These are phyloP conservation scores for Mactra quadrangularis DNA, from an alignment of 1,140 invertebrate species.

Conservation along the genomic window DNA sequence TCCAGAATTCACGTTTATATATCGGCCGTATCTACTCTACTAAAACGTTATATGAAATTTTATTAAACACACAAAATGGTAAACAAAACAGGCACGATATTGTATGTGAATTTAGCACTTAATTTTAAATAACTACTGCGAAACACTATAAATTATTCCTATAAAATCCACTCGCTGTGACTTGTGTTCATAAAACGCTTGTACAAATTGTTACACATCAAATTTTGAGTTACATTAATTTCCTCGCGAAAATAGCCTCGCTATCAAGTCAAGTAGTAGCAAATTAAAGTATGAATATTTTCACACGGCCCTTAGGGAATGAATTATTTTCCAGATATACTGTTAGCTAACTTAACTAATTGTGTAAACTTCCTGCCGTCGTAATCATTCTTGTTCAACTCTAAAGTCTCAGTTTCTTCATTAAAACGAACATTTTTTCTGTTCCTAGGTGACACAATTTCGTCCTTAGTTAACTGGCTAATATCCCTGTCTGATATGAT, in stretches of 20 bases:
- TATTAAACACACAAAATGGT: no score
- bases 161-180: no score
- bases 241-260: background rate
- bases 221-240: no score
- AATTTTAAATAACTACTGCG: no score
- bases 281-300: background rate
- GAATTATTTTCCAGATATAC: background rate
- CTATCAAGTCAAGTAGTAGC: background rate
- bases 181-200: no score
- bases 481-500: background rate
- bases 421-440: conserved; percentile 19
- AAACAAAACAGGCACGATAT: no score
- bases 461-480: conserved; percentile 9
- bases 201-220: no score
- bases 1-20: no score
- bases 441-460: conserved; percentile 13
- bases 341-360: background rate
- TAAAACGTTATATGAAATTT: no score
- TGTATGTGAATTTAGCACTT: no score
- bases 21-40: no score
- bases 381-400: background rate
- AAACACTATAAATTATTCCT: no score
- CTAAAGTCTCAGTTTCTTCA: background rate
- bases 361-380: conserved; percentile 9
- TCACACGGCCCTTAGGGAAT: background rate